Evolutionary conservation across 2,888 invertebrate genomes (phyloP).

Genomic region (Synanthedon formicaeformis): DNA sequence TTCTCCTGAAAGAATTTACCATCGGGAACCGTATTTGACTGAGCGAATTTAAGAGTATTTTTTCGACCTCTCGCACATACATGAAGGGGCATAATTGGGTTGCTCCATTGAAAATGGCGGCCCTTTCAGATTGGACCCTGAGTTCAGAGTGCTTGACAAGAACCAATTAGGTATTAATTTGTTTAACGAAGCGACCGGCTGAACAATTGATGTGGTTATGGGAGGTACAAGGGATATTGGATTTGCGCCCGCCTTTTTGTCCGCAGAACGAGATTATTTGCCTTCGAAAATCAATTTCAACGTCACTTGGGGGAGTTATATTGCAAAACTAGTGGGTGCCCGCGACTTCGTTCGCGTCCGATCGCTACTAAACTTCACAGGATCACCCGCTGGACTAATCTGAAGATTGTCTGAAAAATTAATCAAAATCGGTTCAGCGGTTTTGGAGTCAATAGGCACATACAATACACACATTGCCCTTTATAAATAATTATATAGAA

Average conservation of each 20-base stretch:
- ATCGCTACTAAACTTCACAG: too few species aligned
- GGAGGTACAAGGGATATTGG: not conserved
- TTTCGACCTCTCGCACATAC: slow-evolving; percentile 11
- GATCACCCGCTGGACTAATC: too few species aligned
- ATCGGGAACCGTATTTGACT: too few species aligned
- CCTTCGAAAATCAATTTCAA: not conserved
- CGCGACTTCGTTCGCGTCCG: too few species aligned
- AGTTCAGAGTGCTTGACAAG: slow-evolving; percentile 1
- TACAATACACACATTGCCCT: too few species aligned
- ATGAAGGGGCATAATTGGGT: slow-evolving; percentile 21
- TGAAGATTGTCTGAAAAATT: too few species aligned
- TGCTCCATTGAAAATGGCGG: slow-evolving; percentile 12
- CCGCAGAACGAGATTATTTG: not conserved
- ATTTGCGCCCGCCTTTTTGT: not conserved
- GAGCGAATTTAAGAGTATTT: slow-evolving; percentile 1
- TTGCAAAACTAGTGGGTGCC: too few species aligned
- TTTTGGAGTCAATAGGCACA: too few species aligned
- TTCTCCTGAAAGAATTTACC: too few species aligned
- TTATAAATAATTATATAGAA: too few species aligned
- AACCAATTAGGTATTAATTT: slow-evolving; percentile 38
- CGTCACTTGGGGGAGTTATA: too few species aligned
- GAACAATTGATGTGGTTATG: slow-evolving; percentile 33
- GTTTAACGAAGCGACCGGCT: slow-evolving; percentile 25
- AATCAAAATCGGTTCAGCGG: too few species aligned
- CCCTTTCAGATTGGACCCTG: slow-evolving; percentile 9